Percentiles rank a stretch among this genome's conserved stretches.
Evolutionary conservation across 2,797 vertebrate species (phyloP).

Genomic region (Percopsis omiscomaycus): DNA sequence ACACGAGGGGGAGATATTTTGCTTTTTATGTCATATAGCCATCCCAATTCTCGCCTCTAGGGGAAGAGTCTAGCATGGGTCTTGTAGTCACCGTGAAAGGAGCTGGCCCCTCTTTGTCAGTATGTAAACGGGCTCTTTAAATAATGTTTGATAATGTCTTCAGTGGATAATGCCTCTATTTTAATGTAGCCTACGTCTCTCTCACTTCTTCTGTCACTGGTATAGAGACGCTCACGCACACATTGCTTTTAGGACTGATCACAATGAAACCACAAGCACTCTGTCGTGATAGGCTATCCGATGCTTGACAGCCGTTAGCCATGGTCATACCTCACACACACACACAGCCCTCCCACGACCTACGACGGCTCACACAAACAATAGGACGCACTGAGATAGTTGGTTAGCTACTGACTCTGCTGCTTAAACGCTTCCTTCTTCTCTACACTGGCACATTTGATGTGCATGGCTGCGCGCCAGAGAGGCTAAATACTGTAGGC

Average conservation of each 20-base stretch:
- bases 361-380: conserved; percentile 8
- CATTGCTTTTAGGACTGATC: conserved; percentile 37
- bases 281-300: conserved; percentile 56
- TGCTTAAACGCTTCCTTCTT: conserved; percentile 42
- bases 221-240: neutral
- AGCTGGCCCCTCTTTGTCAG: too few species aligned
- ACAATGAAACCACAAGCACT: conserved; percentile 42
- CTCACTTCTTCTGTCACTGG: neutral
- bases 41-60: too few species aligned
- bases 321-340: conserved; percentile 9
- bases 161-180: too few species aligned
- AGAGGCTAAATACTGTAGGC: conserved; percentile 46
- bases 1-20: conserved; percentile 58
- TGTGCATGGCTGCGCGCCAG: conserved; percentile 65
- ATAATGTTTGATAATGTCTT: too few species aligned
- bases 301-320: conserved; percentile 55
- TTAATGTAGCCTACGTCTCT: too few species aligned
- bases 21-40: conserved; percentile 19
- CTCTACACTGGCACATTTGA: conserved; percentile 58
- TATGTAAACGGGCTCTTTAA: too few species aligned
- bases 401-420: conserved; percentile 19
- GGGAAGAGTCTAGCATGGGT: too few species aligned
- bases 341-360: neutral
- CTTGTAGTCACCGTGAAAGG: too few species aligned
- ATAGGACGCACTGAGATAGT: neutral